Evolutionary conservation across 2,888 invertebrate species (phyloP).

Genomic region (Hecatera dysodea): DNA sequence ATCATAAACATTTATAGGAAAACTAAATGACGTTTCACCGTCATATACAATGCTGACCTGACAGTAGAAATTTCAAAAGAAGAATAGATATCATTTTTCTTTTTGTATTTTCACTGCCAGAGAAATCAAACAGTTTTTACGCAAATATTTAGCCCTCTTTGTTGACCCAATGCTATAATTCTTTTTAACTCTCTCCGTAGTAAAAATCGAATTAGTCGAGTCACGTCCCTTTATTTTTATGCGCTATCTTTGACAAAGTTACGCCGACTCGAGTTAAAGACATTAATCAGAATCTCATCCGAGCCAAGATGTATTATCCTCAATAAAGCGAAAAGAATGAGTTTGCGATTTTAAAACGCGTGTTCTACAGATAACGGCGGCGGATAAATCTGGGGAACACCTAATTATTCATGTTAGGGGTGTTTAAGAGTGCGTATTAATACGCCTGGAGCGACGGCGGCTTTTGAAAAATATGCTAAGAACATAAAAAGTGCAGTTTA

Average conservation of each 20-base stretch:
- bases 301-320: constrained; percentile 88
- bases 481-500: constrained; percentile 81
- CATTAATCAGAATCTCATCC: constrained; percentile 90
- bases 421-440: constrained; percentile 88
- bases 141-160: constrained; percentile 53
- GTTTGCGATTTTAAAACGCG: constrained; percentile 89
- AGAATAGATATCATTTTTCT: constrained; percentile 74
- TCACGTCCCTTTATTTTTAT: constrained; percentile 90
- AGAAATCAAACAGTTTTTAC: constrained; percentile 42
- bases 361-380: constrained; percentile 87
- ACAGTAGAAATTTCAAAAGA: constrained; percentile 81
- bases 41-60: constrained; percentile 70
- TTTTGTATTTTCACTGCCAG: constrained; percentile 58
- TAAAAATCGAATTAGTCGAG: constrained; percentile 87
- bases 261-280: constrained; percentile 82
- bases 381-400: constrained; percentile 87
- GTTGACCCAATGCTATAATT: constrained; percentile 51
- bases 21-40: constrained; percentile 71
- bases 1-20: constrained; percentile 70
- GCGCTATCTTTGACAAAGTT: constrained; percentile 89
- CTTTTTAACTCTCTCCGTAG: constrained; percentile 65
- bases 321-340: constrained; percentile 90
- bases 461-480: constrained; percentile 84
- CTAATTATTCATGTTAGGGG: constrained; percentile 91
- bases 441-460: constrained; percentile 76